Percentiles rank a stretch among this genome's conserved stretches.
Evolutionary conservation across 2,113 vertebrate species (phyloP).

Genomic region (Malaclemys terrapin): DNA sequence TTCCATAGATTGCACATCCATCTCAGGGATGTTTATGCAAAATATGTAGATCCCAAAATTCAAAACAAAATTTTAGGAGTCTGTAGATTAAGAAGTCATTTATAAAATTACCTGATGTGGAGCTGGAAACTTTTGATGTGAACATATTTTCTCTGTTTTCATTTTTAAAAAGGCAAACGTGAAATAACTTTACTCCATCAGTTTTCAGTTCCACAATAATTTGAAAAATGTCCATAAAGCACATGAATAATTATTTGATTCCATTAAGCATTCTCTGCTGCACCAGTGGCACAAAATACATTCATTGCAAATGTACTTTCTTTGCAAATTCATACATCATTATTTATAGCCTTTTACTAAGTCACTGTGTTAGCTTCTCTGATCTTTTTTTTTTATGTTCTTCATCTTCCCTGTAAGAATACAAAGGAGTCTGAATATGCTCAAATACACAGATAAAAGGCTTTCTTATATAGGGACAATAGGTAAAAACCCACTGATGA

Average conservation of each 20-base stretch:
- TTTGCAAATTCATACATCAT: not conserved
- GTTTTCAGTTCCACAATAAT: not conserved
- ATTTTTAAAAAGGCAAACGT: not conserved
- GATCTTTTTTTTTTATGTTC: not conserved
- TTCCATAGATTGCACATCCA: not conserved
- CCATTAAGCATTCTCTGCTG: not conserved
- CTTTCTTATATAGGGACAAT: not conserved
- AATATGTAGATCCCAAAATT: not conserved
- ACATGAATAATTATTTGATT: not conserved
- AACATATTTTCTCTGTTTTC: not conserved
- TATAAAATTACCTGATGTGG: not conserved
- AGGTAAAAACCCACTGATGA: not conserved
- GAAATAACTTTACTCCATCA: not conserved
- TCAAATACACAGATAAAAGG: not conserved
- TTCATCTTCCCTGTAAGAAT: not conserved
- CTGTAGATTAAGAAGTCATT: not conserved
- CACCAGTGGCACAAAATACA: not conserved
- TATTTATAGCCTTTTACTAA: not conserved
- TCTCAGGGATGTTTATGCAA: not conserved
- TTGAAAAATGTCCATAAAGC: conserved; percentile 12
- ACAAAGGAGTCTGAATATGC: not conserved
- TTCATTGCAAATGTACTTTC: not conserved
- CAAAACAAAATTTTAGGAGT: not conserved
- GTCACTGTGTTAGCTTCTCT: not conserved
- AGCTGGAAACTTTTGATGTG: not conserved